Evolutionary conservation across 1,140 invertebrate species (phyloP).

Genomic region (Scylla paramamosain): DNA sequence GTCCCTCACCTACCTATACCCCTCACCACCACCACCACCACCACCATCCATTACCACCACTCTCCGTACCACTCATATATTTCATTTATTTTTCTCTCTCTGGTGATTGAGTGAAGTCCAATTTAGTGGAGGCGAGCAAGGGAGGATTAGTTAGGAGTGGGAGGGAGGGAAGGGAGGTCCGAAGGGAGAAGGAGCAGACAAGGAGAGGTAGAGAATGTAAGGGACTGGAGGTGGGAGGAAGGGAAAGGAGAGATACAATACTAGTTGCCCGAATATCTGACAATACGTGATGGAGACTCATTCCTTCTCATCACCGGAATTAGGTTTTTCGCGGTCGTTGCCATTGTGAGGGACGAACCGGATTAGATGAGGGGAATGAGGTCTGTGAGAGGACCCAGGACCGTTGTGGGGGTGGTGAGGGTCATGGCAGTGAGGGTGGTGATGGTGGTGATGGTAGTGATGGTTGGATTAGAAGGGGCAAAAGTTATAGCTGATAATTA

Average conservation of each 20-base stretch:
- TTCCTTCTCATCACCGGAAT: not conserved
- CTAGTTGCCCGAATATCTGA: not conserved
- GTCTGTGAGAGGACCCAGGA: not conserved
- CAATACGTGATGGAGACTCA: not conserved
- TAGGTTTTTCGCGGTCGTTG: not conserved
- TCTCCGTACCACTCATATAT: not conserved
- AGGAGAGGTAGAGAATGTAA: not conserved
- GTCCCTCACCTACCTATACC: not conserved
- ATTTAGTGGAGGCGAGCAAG: not conserved
- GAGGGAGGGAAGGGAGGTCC: not conserved
- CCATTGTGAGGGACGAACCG: not conserved
- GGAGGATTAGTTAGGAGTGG: not conserved
- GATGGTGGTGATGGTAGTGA: not conserved
- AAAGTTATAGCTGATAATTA: not conserved
- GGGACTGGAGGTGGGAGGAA: not conserved
- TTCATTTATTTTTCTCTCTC: constrained; percentile 1
- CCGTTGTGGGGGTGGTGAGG: not conserved
- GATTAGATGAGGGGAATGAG: not conserved
- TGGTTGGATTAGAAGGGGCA: not conserved
- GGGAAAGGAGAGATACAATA: not conserved
- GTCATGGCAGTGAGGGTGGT: not conserved
- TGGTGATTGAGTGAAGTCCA: constrained; percentile 21
- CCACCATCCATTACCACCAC: too few species aligned
- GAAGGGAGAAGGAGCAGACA: not conserved
- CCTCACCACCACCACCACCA: not conserved